Evolutionary conservation across 2,888 invertebrate species (phyloP).

Genomic region (Tachystola acroxantha): DNA sequence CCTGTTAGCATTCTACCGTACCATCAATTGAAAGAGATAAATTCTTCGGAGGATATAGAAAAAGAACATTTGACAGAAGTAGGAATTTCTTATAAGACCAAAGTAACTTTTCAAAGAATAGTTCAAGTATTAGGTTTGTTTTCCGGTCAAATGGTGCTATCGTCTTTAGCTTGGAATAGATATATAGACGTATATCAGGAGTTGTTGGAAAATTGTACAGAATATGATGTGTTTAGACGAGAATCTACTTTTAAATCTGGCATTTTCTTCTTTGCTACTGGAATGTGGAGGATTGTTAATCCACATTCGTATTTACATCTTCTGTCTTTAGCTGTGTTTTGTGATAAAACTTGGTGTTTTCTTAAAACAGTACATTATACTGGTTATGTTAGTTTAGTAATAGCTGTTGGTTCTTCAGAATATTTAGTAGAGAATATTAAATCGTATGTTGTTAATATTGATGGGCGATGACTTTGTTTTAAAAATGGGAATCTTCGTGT

Average conservation of each 20-base stretch:
- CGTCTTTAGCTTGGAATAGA: conserved; percentile 90
- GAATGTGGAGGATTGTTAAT: conserved; percentile 88
- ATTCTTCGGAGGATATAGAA: conserved; percentile 63
- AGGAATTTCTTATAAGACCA: conserved; percentile 81
- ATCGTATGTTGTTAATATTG: conserved; percentile 34
- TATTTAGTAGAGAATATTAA: conserved; percentile 73
- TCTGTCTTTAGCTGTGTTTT: conserved; percentile 86
- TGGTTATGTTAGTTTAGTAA: conserved; percentile 83
- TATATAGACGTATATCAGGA: conserved; percentile 90
- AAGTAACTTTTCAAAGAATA: conserved; percentile 82
- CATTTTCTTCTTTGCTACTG: conserved; percentile 84
- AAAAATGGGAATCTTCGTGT: not conserved
- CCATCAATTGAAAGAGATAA: conserved; percentile 64
- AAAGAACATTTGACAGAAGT: conserved; percentile 62
- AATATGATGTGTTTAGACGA: conserved; percentile 68
- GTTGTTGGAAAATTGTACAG: conserved; percentile 81
- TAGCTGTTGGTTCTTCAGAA: conserved; percentile 84
- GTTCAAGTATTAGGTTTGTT: conserved; percentile 81
- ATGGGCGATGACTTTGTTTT: conserved; percentile 25
- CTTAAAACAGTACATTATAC: conserved; percentile 83
- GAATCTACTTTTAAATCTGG: conserved; percentile 83
- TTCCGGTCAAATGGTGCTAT: conserved; percentile 84
- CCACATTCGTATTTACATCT: conserved; percentile 88
- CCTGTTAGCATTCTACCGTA: conserved; percentile 79
- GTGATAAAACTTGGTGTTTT: conserved; percentile 90